Evolutionary conservation across 2,888 invertebrate genomes (phyloP).

Genomic region (Dasysyrphus tricinctus): DNA sequence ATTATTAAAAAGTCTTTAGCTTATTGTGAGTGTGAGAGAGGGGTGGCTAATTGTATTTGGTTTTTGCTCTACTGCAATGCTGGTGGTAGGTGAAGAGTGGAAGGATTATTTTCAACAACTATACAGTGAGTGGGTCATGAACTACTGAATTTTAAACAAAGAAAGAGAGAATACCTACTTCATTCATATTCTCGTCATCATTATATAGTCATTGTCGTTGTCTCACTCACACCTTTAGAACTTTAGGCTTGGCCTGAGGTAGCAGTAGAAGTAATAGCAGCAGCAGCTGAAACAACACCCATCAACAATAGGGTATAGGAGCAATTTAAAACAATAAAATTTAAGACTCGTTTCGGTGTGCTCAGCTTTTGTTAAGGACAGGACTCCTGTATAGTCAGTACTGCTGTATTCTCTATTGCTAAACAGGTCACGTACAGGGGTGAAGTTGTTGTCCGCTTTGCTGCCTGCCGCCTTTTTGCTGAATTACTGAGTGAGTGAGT

Average conservation of each 20-base stretch:
- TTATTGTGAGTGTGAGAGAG: neutral
- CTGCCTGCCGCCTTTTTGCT: slow-evolving; percentile 28
- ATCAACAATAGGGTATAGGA: slow-evolving; percentile 8
- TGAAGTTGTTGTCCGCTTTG: slow-evolving; percentile 52
- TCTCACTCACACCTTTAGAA: slow-evolving; percentile 41
- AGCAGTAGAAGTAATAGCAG: neutral
- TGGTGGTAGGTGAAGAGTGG: neutral
- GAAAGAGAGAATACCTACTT: slow-evolving; percentile 13
- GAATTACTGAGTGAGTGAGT: slow-evolving; percentile 39
- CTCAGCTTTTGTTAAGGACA: slow-evolving; percentile 37
- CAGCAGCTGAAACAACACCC: neutral
- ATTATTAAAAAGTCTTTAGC: slow-evolving; percentile 41
- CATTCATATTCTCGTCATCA: slow-evolving; percentile 52
- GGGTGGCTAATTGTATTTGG: slow-evolving; percentile 54
- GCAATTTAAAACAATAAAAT: slow-evolving; percentile 70
- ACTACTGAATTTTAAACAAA: slow-evolving; percentile 27
- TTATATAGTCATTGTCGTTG: slow-evolving; percentile 36
- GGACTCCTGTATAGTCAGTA: neutral
- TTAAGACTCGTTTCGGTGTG: slow-evolving; percentile 46
- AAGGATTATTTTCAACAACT: slow-evolving; percentile 17
- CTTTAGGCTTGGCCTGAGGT: neutral
- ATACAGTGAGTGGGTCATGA: slow-evolving; percentile 34
- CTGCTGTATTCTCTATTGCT: slow-evolving; percentile 25
- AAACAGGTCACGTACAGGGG: slow-evolving; percentile 67
- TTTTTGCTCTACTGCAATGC: slow-evolving; percentile 20